These are phyloP conservation scores for Hemicrepidius hirtus DNA, from an alignment of 2,888 invertebrate genomes.

Conservation along the genomic window DNA sequence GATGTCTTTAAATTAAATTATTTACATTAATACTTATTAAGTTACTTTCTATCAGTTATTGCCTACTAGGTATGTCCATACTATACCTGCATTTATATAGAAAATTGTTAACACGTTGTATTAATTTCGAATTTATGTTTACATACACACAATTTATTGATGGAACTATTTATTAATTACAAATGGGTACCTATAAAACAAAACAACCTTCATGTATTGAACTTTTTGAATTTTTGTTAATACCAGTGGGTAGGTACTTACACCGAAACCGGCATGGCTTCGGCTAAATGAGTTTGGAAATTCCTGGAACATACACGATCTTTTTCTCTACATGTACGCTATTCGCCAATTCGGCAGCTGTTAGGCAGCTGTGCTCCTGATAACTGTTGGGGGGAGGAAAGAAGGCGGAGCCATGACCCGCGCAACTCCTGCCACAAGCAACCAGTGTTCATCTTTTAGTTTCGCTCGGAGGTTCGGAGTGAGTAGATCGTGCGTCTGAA, in stretches of 20 bases:
- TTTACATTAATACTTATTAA: no score
- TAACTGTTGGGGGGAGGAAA: constrained; percentile 61
- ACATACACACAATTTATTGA: no score
- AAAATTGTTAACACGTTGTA: no score
- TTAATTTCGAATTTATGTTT: no score
- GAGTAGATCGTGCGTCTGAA: constrained; percentile 43
- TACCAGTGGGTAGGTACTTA: constrained; percentile 16
- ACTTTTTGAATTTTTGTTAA: background rate
- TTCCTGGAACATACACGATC: constrained; percentile 37
- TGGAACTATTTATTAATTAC: no score
- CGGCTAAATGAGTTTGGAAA: constrained; percentile 46
- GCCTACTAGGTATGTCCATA: no score
- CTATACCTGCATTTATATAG: no score
- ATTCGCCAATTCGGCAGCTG: constrained; percentile 53
- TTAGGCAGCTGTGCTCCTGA: constrained; percentile 62
- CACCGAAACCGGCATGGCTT: constrained; percentile 40
- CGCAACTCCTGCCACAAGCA: constrained; percentile 64
- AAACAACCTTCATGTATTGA: background rate
- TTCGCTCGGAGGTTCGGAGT: constrained; percentile 40
- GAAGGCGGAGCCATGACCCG: constrained; percentile 67
- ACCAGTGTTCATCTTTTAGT: constrained; percentile 53
- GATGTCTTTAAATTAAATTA: no score
- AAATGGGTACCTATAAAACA: background rate
- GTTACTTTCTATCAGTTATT: no score
- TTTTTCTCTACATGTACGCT: constrained; percentile 46